Percentiles rank a stretch among this genome's conserved stretches.
Conservation (phyloP, 2,888 invertebrate genomes). For the Mamestra brassicae region DNA sequence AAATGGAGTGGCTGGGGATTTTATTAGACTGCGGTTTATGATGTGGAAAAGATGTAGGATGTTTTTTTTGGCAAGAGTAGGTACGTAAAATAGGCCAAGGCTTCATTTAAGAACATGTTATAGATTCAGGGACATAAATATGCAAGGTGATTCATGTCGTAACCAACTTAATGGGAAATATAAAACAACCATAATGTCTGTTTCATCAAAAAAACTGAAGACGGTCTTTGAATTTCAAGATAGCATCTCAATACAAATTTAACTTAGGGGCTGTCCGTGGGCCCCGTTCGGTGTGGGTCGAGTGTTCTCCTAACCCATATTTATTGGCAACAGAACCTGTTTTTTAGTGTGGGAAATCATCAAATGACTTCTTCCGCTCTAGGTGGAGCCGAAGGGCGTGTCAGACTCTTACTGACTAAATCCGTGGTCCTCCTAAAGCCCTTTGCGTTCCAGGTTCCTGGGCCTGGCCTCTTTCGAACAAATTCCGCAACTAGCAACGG, state of each 20-base stretch:
- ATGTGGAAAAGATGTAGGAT: constrained; percentile 4
- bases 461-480: no score
- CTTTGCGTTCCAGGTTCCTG: no score
- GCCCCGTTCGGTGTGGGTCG: not conserved
- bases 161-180: no score
- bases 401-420: no score
- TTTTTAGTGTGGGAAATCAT: no score
- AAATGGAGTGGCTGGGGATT: constrained; percentile 34
- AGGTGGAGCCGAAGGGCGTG: no score
- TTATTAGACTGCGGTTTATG: constrained; percentile 34
- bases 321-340: not conserved
- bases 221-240: no score
- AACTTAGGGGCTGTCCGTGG: not conserved
- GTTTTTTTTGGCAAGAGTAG: not conserved
- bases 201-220: not conserved
- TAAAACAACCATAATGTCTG: no score
- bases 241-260: not conserved
- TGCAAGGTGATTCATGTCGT: not conserved
- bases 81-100: not conserved
- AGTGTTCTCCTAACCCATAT: not conserved
- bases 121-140: not conserved
- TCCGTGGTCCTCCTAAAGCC: no score
- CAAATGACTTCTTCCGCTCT: no score
- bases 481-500: no score
- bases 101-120: not conserved